Percentiles rank a stretch among this genome's conserved stretches.
These are phyloP conservation scores for Lepus townsendii DNA, from an alignment of 2,797 vertebrate genomes.

Conservation along the genomic window DNA sequence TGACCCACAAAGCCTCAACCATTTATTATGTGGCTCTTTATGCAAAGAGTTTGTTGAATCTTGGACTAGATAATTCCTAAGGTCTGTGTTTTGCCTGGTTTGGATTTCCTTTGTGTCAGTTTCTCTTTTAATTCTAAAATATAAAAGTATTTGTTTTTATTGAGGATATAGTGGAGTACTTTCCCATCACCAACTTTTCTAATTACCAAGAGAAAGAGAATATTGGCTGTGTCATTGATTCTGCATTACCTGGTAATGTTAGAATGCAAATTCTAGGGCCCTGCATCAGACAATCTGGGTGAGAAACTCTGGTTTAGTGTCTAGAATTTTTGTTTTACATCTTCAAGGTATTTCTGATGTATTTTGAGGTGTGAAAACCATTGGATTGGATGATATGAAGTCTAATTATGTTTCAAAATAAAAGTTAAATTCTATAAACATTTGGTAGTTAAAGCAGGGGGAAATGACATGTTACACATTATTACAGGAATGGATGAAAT, in stretches of 20 bases:
- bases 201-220: neutral
- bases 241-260: neutral
- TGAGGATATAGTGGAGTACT: neutral
- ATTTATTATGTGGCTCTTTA: neutral
- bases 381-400: neutral
- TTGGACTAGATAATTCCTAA: neutral
- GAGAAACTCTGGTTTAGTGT: neutral
- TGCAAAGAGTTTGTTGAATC: neutral
- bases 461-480: neutral
- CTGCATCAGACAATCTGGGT: neutral
- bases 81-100: neutral
- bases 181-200: neutral
- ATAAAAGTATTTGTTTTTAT: neutral
- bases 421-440: neutral
- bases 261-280: neutral
- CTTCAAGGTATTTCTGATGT: neutral
- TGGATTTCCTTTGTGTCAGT: slow-evolving; percentile 7
- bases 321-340: neutral
- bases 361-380: neutral
- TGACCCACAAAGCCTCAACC: neutral
- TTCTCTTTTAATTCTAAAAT: neutral
- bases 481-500: slow-evolving; percentile 34
- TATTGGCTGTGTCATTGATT: neutral
- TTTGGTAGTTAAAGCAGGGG: slow-evolving; percentile 3
- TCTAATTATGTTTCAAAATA: slow-evolving; percentile 29